phyloP scores from a whole-genome alignment of 2,888 invertebrate species.

The Volucella bombylans region DNA sequence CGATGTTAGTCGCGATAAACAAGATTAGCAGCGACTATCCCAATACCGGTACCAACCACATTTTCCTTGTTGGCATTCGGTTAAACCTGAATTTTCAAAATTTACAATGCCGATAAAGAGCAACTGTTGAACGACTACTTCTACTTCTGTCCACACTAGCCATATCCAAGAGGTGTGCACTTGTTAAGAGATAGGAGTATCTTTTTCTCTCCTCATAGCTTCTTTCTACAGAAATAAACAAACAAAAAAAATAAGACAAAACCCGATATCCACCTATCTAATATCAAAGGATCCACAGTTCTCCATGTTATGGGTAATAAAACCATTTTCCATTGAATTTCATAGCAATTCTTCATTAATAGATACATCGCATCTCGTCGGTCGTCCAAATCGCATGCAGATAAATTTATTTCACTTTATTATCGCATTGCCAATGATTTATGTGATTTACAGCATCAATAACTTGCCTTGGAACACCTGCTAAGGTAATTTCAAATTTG shows the following conservation, averaged over 20 bases:
- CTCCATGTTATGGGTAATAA: not conserved
- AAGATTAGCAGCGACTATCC: no score
- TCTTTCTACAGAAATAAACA: no score
- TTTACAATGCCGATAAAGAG: slow-evolving; percentile 18
- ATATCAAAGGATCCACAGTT: slow-evolving; percentile 18
- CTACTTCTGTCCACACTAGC: slow-evolving; percentile 1
- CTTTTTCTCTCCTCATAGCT: not conserved
- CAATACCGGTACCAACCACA: no score
- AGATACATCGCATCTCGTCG: slow-evolving; percentile 22
- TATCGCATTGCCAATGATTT: slow-evolving; percentile 70
- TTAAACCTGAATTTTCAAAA: not conserved
- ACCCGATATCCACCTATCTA: slow-evolving; percentile 1
- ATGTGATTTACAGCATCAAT: slow-evolving; percentile 36
- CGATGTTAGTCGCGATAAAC: no score
- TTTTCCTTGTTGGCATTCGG: no score
- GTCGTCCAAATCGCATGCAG: slow-evolving; percentile 56
- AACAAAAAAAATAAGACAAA: no score
- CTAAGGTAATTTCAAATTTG: slow-evolving; percentile 70
- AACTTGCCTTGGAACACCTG: slow-evolving; percentile 64
- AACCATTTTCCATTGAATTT: slow-evolving; percentile 37
- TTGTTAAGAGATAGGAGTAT: not conserved
- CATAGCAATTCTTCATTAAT: slow-evolving; percentile 53
- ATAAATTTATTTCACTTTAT: slow-evolving; percentile 70
- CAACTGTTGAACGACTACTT: not conserved
- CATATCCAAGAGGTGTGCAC: not conserved